Evolutionary conservation across 2,113 vertebrate species (phyloP), one percentile per base, ranked within the genome.

Genomic region (Saccopteryx leptura): DNA sequence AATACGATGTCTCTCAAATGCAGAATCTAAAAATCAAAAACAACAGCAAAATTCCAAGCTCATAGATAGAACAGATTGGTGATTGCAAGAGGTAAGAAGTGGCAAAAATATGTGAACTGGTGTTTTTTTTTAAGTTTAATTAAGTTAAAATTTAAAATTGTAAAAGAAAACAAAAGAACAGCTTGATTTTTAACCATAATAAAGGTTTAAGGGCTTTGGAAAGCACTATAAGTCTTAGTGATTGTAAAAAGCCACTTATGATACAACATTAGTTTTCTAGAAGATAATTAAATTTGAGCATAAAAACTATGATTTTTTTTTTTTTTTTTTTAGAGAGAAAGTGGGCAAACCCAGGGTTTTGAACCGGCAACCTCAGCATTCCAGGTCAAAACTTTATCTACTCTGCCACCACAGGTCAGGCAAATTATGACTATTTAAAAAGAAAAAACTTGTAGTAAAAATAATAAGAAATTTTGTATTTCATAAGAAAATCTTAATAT

Each of bases 401-500:
- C 39, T 39, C 39, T 39, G 39, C 39, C 39, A 39, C 39, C 39
- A 39, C 39, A 3, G 39, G 39, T 39, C 39, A 39, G 39, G 39
- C 39, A 95, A 86, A 56, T 14, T 15, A 9, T 5, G 24, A 69
- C 54, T 71, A 8, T 56, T 48, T 68, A 66, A 46, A 79, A 60
- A 95, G 68, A 83, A 85, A 79, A 2, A 15, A 1, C 69, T 56
- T 56, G 6, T n/a, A 54, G 11, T 24, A 63, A 88, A 56, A 2
- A 5, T 23, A 63, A 78, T 28, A 50, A 21, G 24, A 92, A 79
- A 86, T 66, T 60, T 52, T 80, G 26, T n/a, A 69, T 78, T 81
- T 82, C 31, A 54, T 63, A 14, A 50, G 61, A 93, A 89, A 89
- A 68, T 90, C 58, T 86, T 60, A 75, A 26, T 61, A 79, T 80